A percentile compares a stretch with the other conserved stretches of the same genome.
These are phyloP conservation scores for Trachelus tabidus DNA, from an alignment of 2,888 invertebrate species.

Conservation along the genomic window DNA sequence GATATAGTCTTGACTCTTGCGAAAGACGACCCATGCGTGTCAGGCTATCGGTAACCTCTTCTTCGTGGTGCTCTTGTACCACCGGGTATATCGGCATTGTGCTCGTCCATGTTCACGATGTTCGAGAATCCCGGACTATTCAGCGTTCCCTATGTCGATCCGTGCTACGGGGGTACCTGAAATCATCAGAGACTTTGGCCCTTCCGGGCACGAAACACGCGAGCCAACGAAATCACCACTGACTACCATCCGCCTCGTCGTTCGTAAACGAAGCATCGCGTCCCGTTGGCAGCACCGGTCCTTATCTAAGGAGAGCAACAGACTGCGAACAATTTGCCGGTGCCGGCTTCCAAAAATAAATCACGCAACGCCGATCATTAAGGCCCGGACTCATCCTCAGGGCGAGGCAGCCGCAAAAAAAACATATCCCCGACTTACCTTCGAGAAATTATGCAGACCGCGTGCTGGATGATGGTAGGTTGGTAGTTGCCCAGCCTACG, in stretches of 20 bases:
- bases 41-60: neutral
- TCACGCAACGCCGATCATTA: conserved; percentile 55
- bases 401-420: conserved; percentile 27
- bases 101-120: neutral
- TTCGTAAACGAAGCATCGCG: neutral
- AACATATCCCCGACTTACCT: conserved; percentile 25
- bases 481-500: conserved; percentile 49
- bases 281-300: conserved; percentile 4
- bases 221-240: neutral
- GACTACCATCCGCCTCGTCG: neutral
- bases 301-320: conserved; percentile 31
- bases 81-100: neutral
- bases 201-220: neutral
- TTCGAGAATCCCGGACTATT: neutral
- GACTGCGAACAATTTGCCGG: conserved; percentile 18
- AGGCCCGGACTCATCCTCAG: conserved; percentile 25
- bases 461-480: conserved; percentile 38
- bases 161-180: neutral
- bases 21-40: neutral
- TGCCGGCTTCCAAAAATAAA: conserved; percentile 55
- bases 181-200: neutral
- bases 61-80: neutral
- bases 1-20: neutral
- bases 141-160: neutral
- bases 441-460: conserved; percentile 47